phyloP scores from a whole-genome alignment of 2,888 invertebrate species.

The Bursaphelenchus okinawaensis region DNA sequence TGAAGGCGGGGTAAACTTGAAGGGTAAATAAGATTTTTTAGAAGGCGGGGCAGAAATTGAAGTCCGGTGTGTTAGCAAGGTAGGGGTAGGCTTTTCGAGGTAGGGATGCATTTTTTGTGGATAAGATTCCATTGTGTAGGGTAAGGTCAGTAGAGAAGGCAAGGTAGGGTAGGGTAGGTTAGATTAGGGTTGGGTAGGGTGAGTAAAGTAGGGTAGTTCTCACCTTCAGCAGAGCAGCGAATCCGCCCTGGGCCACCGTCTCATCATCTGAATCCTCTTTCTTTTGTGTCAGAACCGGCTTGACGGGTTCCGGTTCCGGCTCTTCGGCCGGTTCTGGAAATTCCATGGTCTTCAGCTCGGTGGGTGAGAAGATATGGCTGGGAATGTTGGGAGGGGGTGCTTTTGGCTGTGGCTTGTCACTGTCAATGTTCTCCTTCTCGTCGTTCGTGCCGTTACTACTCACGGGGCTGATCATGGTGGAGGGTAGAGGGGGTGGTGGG shows the following conservation, averaged over 20 bases:
- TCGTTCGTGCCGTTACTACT: slow-evolving; percentile 1
- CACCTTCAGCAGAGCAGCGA: slow-evolving; percentile 48
- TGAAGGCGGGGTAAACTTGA: no score
- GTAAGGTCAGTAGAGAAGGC: no score
- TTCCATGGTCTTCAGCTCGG: slow-evolving; percentile 53
- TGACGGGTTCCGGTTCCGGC: slow-evolving; percentile 30
- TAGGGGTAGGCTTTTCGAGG: no score
- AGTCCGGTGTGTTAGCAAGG: no score
- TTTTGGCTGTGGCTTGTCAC: slow-evolving; percentile 33
- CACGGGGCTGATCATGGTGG: background rate
- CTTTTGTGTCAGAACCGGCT: slow-evolving; percentile 22
- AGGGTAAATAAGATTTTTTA: no score
- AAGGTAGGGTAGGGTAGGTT: no score
- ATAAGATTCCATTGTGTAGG: no score
- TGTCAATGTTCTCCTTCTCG: slow-evolving; percentile 28
- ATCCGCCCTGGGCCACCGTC: slow-evolving; percentile 37
- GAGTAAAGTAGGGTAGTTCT: no score
- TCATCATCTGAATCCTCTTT: slow-evolving; percentile 25
- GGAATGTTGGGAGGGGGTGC: slow-evolving; percentile 52
- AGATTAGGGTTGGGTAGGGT: no score
- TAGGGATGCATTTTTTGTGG: no score
- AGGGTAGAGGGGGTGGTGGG: background rate
- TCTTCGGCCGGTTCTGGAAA: slow-evolving; percentile 38
- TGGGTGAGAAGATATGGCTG: slow-evolving; percentile 54
- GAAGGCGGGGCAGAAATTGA: no score